These are phyloP conservation scores for Gobius niger DNA, from an alignment of 2,113 vertebrate genomes.

Conservation along the genomic window DNA sequence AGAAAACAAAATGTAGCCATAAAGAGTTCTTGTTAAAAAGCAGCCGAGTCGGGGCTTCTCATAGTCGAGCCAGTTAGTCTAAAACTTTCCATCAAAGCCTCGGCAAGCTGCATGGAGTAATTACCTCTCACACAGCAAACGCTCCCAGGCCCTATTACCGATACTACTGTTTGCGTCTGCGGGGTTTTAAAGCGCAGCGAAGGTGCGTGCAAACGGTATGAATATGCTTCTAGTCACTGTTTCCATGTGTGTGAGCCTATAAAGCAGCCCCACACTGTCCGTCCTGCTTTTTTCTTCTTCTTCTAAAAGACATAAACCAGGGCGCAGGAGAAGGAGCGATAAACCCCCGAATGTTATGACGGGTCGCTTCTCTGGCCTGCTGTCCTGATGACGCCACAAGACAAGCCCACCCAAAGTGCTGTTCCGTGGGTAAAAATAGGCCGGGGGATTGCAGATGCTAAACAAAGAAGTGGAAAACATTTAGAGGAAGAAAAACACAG, in stretches of 20 bases:
- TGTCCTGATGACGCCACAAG: conserved; percentile 41
- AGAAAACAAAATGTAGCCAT: conserved; percentile 44
- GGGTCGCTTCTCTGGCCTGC: conserved; percentile 39
- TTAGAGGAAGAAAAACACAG: conserved; percentile 1
- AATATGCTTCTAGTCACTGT: conserved; percentile 33
- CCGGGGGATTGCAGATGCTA: conserved; percentile 1
- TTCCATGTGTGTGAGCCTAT: conserved; percentile 36
- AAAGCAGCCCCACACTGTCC: conserved; percentile 41
- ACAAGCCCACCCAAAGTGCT: conserved; percentile 49
- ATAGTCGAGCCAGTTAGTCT: conserved; percentile 62
- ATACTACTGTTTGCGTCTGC: conserved; percentile 48
- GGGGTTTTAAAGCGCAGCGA: not conserved
- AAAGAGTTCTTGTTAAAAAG: conserved; percentile 59
- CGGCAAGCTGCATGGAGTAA: conserved; percentile 58
- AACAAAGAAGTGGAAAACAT: conserved; percentile 2
- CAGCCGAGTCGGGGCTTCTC: conserved; percentile 45
- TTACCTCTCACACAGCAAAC: conserved; percentile 63
- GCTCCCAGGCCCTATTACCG: conserved; percentile 68
- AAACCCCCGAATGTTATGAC: conserved; percentile 55
- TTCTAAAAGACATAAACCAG: conserved; percentile 47
- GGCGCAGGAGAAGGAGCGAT: conserved; percentile 42
- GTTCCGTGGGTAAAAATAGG: conserved; percentile 34
- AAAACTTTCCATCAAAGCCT: conserved; percentile 71
- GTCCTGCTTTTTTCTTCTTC: conserved; percentile 21
- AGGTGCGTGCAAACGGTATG: conserved; percentile 22